Evolutionary conservation across 2,113 vertebrate species (phyloP), one percentile per base, ranked within the genome.

Genomic region (Hippocampus abdominalis): DNA sequence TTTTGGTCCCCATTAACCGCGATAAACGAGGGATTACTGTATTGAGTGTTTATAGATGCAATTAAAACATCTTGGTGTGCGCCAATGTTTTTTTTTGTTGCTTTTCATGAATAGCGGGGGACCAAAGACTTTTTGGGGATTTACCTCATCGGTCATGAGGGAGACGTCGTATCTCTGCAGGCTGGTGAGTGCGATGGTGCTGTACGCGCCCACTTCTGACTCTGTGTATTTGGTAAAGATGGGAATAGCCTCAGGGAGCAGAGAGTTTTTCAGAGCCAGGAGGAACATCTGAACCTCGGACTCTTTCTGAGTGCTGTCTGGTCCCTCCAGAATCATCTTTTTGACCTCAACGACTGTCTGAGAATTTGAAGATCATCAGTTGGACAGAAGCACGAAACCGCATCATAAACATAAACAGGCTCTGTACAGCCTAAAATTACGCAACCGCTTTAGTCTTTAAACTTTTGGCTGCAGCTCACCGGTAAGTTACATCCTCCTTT

Each of bases 251-350:
- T 98, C 95, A 0, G 94, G 95, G 39, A 99, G 92, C 61, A 96
- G 81, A 0, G 97, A 94, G 0, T 99, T 99, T 87, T 98, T 99
- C 77, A 99, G 79, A 16, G 95, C 93, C 84, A 99, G 87, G 64
- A 99, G 89, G 82, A 94, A 96, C 93, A 95, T 94, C 87, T 85
- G 93, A 40, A 93, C 88, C 9, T 97, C 93, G 0, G 94, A 92
- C 54, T 91, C 95, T 10, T 89, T 93, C 21, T 77, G 70, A 16
- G 95, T 84, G 73, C 90, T 94, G 66, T 93, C 92, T 18, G 94
- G 89, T 42, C 95, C 95, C 3, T 85, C 90, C 32, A 99, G 77
- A 77, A 99, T 93, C 86, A 95, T 68, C 75, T 95, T 94, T 91
- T 95, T 97, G 56, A 94, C 95, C 86, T 95, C 86, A 18, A 80